A percentile compares a stretch with the other conserved stretches of the same genome.
Evolutionary conservation across 2,113 vertebrate genomes (phyloP).

Genomic region (Fulmarus glacialis): DNA sequence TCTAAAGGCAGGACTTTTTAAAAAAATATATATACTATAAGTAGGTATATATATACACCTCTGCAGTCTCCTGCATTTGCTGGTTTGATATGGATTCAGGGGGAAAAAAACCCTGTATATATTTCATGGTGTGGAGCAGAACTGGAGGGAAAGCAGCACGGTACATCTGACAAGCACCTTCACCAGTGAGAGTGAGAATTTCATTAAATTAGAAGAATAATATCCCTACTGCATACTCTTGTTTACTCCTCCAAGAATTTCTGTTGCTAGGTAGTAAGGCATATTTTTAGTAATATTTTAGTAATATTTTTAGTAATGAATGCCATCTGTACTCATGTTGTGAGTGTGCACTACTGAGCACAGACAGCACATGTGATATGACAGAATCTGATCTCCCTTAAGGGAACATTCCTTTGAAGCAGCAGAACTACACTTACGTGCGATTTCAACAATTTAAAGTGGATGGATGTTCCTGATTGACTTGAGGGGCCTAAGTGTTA

Average conservation of each 20-base stretch:
- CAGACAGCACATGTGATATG: not conserved
- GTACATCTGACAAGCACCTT: not conserved
- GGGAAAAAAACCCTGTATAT: not conserved
- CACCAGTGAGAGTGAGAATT: not conserved
- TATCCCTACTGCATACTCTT: not conserved
- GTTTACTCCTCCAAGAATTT: not conserved
- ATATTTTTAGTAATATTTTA: conserved; percentile 25
- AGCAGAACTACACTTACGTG: not conserved
- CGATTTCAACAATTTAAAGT: not conserved
- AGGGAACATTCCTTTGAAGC: not conserved
- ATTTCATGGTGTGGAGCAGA: not conserved
- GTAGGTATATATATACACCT: not conserved
- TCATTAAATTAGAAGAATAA: not conserved
- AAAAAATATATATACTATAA: not conserved
- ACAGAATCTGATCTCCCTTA: not conserved
- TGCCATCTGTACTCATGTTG: not conserved
- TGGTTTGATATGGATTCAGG: not conserved
- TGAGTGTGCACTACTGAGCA: not conserved
- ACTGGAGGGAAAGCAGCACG: not conserved
- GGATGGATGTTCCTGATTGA: not conserved
- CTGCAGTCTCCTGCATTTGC: not conserved
- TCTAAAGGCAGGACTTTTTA: not conserved
- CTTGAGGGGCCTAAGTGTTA: not conserved
- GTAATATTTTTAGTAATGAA: conserved; percentile 19
- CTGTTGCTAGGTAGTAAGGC: not conserved